Evolutionary conservation across 2,888 invertebrate genomes (phyloP), one percentile per base, ranked within the genome.

Genomic region (Phengaris arion): DNA sequence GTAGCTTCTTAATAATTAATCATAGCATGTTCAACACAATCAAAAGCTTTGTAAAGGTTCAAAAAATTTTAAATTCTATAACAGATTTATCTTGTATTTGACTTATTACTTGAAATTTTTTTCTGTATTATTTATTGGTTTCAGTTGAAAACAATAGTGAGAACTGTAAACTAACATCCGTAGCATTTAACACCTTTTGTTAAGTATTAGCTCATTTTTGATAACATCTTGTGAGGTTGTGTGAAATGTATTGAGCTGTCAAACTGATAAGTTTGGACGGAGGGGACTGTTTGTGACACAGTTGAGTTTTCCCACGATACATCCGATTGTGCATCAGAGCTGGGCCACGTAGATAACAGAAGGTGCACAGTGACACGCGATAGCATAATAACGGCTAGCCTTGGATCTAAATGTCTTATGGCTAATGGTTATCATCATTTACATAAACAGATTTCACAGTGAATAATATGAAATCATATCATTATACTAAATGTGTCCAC

Each of bases 81-180:
- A 48, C 0, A 48, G 2, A 64, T 64, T 1, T 22, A 15, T 51
- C 15, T 15, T 12, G 6, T 70, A 9, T 35, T 64, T 64, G 12
- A 12, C 35, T 64, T 45, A 22, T 13, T 45, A 35, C 12, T 45
- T 9, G 6, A 13, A 10, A 2, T 35, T 45, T 6, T 45, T 35
- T 6, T 64, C 12, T 64, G 35, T 64, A 45, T 64, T 13, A 12
- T 6, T 64, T 64, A 35, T 22, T 22, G 9, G 22, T 35, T 64
- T 35, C 1, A 5, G 22, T 64, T 59, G 35, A 52, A 35, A 64
- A 64, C 64, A 35, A 64, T 45, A 6, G 64, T 64, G 64, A 64
- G 64, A 64, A 45, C 35, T 64, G 35, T 64, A 35, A 64, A 64
- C n/a, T 57, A 15, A 57, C 59, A 64, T 64, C 22, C 35, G 35